Evolutionary conservation across 2,888 invertebrate genomes (phyloP), one percentile per base, ranked within the genome.

Genomic region (Ariolimax columbianus): DNA sequence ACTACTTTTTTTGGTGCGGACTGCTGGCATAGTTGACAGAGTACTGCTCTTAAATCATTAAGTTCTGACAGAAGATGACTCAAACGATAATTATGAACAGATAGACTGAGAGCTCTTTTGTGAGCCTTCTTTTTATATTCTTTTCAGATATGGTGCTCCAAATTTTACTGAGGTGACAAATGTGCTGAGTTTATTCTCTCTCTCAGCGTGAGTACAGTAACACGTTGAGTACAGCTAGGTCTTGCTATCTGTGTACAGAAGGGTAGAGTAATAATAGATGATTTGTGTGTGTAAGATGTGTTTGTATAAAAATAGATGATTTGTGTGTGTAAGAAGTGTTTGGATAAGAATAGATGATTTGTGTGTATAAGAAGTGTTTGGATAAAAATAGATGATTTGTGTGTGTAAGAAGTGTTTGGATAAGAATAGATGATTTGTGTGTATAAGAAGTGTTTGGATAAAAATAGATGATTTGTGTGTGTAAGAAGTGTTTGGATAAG

Each of bases 101-200:
- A n/a, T n/a, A n/a, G n/a, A n/a, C n/a, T n/a, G n/a, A n/a, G n/a
- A n/a, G n/a, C n/a, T n/a, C n/a, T 43, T 30, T 38, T 51, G 3
- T 66, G 30, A 66, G 30, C 4, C 26, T 66, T 0, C n/a, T 23
- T 66, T 1, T 23, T 38, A 19, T 40, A 4, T 80, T 43, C 36
- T 43, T 66, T 43, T 43, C 77, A 82, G 83, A 30, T 83, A 83
- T 38, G 83, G 66, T 36, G 68, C 66, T 17, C 38, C 77, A 33
- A 75, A 51, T 17, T 40, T 83, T 36, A 77, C 33, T 7, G 38
- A 77, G 17, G 38, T 0, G 23, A 68, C 68, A 23, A 43, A 77
- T n/a, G n/a, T 70, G 1, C 33, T 83, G 9, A 77, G 77, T 30
- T 30, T 83, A 51, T 83, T 83, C 43, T n/a, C 77, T 17, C 36